phyloP scores from a whole-genome alignment of 2,113 vertebrate species.

The Oreochromis aureus region DNA sequence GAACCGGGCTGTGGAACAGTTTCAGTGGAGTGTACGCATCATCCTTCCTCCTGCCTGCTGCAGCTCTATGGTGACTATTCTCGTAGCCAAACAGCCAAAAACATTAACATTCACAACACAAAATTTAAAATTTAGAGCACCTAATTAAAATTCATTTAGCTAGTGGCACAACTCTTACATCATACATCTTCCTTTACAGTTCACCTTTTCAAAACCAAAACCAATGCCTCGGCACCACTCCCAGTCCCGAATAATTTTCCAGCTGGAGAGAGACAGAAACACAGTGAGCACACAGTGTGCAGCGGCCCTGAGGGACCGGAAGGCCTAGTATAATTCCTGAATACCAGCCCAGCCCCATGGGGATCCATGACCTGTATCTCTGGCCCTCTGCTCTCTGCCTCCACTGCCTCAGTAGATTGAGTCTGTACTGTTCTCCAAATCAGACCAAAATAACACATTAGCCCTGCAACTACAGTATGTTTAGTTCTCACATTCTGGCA shows the following conservation, averaged over 20 bases:
- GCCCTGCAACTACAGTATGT: not conserved
- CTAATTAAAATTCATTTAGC: constrained; percentile 12
- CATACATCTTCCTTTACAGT: not conserved
- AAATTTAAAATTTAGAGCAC: not conserved
- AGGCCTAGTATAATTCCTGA: constrained; percentile 51
- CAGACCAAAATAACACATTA: constrained; percentile 19
- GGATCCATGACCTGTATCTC: constrained; percentile 61
- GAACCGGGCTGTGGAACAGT: not conserved
- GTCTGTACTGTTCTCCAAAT: constrained; percentile 18
- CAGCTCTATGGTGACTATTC: not conserved
- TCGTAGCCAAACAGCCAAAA: not conserved
- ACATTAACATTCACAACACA: not conserved
- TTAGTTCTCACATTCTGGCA: not conserved
- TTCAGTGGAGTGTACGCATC: not conserved
- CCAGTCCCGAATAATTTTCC: not conserved
- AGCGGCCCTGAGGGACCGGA: constrained; percentile 34
- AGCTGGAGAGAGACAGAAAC: not conserved
- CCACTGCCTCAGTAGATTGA: not conserved
- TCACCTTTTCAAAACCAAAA: constrained; percentile 22
- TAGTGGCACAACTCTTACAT: not conserved
- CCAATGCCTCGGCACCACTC: not conserved
- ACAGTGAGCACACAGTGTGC: not conserved
- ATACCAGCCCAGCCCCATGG: constrained; percentile 58
- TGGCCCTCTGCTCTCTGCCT: constrained; percentile 38
- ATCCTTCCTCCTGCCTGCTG: not conserved